Evolutionary conservation across 2,888 invertebrate species (phyloP), one percentile per base, ranked within the genome.

Genomic region (Leucoptera coffeella): DNA sequence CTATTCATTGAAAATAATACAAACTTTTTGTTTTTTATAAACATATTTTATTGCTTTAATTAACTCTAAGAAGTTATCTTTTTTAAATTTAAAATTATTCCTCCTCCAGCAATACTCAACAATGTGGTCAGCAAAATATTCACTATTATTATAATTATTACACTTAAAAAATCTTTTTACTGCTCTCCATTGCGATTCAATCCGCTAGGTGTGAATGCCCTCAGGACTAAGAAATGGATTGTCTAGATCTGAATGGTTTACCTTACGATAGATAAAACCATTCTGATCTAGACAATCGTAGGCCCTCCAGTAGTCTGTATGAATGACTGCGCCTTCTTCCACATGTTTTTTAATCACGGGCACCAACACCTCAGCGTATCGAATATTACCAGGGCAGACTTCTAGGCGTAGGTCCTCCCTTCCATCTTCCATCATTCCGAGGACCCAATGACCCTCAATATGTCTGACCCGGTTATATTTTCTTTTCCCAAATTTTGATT

Each of bases 371-470:
- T 38, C 38, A 2, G 39, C 34, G 3, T 26, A 26, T 4, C 38
- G 29, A 1, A 28, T 27, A 17, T 26, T 26, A 4, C 38, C 32
- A 8, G 39, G 40, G 30, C 42, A 42, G 20, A 42, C 34, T 32
- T 43, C 40, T 8, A 45, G 13, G 1, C 42, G 20, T 1, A 43
- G 20, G 12, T 43, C 42, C 4, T 43, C 36, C 14, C 21, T 33
- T 1, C 37, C 33, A 31, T 41, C 36, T 17, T 41, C 37, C 1
- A 42, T 39, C 29, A 41, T 32, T 2, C 42, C 38, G 1, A 42
- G 4, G 1, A 40, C 35, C 39, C 39, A 38, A 12, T 35, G 35
- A 2, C 34, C 35, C 30, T 36, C 30, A 2, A 27, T n/a, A 2
- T 12, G 15, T n/a, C 22, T 8, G 7, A 27, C 30, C 15, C 23